Evolutionary conservation across 2,113 vertebrate species (phyloP), one percentile per base, ranked within the genome.

Genomic region (Phalacrocorax carbo): DNA sequence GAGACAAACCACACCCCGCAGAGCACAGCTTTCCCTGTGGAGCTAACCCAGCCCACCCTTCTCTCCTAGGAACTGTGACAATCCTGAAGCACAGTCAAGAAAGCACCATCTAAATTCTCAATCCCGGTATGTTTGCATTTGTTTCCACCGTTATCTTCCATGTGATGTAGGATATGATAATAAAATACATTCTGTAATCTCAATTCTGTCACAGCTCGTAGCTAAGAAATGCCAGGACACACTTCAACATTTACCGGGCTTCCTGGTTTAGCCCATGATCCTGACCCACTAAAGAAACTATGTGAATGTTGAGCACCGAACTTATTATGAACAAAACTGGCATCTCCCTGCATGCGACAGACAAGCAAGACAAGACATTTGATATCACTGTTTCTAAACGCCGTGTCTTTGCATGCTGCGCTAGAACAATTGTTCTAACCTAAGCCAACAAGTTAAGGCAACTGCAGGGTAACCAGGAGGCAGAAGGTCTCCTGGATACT

Each of bases 91-190:
- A 60, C 2, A 1, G 38, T 22, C 60, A 18, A 58, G 34, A 48
- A 65, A 55, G 6, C 80, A 68, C 11, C 62, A 76, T 11, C 10
- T 22, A 23, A 65, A 57, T 52, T 81, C 25, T 32, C 36, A 5
- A 5, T 14, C 23, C 38, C n/a, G 34, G 25, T 20, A 27, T 9
- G 8, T 62, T 40, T 51, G 9, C n/a, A 15, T 34, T 13, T 5
- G 13, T n/a, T 94, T 52, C 46, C 46, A 57, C 76, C 66, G 58
- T 57, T 58, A 38, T 16, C 46, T 75, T 76, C n/a, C 36, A 26
- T 16, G 38, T 3, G 2, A 25, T 1, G 15, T 1, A 51, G 22
- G 44, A 23, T 27, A 66, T 0, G 0, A 14, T 62, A 85, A n/a
- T 44, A 27, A 87, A 93, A 61, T 6, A 8, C 2, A 55, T 32